Percentiles rank a stretch among this genome's conserved stretches.
phyloP scores from a whole-genome alignment of 2,113 vertebrate species.

The Chloroceryle aenea region DNA sequence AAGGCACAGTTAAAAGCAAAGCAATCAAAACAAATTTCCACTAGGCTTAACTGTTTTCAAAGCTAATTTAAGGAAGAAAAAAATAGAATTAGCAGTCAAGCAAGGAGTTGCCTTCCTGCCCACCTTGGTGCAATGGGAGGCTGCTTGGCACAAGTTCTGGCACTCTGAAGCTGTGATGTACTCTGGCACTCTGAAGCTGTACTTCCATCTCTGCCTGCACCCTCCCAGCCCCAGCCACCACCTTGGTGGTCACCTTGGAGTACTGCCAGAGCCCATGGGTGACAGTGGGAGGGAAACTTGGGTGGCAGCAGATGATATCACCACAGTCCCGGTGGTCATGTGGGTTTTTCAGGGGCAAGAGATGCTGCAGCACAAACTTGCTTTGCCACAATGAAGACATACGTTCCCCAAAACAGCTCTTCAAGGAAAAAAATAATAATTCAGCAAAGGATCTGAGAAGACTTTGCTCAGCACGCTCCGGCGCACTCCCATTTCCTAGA shows the following conservation, averaged over 20 bases:
- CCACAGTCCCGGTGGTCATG: not conserved
- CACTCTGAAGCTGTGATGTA: not conserved
- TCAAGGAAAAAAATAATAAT: not conserved
- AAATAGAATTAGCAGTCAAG: not conserved
- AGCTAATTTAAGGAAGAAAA: not conserved
- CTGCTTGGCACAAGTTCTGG: not conserved
- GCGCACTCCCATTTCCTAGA: fast-evolving
- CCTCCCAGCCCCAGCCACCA: not conserved
- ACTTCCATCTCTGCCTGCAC: not conserved
- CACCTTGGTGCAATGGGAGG: fast-evolving
- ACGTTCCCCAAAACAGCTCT: not conserved
- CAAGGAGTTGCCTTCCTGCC: not conserved
- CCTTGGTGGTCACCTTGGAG: fast-evolving
- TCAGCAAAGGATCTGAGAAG: not conserved
- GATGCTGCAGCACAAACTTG: fast-evolving
- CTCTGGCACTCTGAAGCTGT: not conserved
- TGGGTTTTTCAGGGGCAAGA: not conserved
- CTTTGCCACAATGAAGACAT: fast-evolving
- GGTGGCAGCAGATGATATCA: not conserved
- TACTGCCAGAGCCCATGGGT: fast-evolving
- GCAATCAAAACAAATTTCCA: not conserved
- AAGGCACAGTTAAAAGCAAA: not conserved
- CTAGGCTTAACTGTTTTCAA: not conserved
- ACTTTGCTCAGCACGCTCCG: fast-evolving
- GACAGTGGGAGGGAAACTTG: fast-evolving